Percentiles rank a stretch among this genome's conserved stretches.
These are phyloP conservation scores for Elgonia sp. DNA, from an alignment of 2,888 invertebrate species.

Conservation along the genomic window DNA sequence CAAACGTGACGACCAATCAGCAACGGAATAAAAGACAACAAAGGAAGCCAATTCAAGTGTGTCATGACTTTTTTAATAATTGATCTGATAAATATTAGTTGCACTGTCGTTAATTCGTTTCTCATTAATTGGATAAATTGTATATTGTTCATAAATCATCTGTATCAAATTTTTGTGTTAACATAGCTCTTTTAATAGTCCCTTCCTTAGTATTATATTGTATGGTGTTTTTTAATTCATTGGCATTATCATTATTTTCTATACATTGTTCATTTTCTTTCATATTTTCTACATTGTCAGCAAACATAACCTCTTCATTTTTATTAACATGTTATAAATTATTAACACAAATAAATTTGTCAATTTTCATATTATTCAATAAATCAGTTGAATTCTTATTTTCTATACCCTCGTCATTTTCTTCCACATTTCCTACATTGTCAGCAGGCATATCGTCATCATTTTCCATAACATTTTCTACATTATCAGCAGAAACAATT, in stretches of 20 bases:
- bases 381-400: neutral
- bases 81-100: conserved; percentile 72
- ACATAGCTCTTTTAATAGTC: conserved; percentile 11
- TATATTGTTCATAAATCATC: conserved; percentile 48
- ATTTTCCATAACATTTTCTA: too few species aligned
- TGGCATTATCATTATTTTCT: neutral
- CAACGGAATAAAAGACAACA: too few species aligned
- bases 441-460: neutral
- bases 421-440: neutral
- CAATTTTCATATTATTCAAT: conserved; percentile 7
- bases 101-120: conserved; percentile 57
- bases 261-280: neutral
- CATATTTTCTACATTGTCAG: too few species aligned
- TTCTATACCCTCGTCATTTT: neutral
- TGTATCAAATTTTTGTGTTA: conserved; percentile 69
- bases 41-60: too few species aligned
- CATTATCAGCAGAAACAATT: neutral
- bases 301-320: neutral
- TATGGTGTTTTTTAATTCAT: neutral
- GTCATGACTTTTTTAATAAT: too few species aligned
- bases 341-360: neutral
- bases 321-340: neutral
- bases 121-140: conserved; percentile 58
- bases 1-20: too few species aligned
- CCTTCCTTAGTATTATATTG: neutral